These are phyloP conservation scores for Augiades crinisus DNA, from an alignment of 2,888 invertebrate genomes.

Conservation along the genomic window DNA sequence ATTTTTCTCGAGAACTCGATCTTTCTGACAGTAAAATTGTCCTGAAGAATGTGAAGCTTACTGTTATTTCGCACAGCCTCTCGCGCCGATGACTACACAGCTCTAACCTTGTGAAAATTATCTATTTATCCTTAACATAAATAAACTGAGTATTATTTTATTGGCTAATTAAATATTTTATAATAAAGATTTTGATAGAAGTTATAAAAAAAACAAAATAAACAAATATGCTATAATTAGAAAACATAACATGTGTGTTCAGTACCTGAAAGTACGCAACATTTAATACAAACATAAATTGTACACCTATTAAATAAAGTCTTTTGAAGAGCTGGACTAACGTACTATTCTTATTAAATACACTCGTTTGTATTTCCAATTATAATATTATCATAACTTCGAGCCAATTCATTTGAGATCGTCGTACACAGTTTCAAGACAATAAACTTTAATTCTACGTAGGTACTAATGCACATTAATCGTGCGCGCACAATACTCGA, in stretches of 20 bases:
- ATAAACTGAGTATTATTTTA: no score
- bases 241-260: no score
- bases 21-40: background rate
- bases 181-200: no score
- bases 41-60: background rate
- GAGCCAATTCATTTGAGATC: constrained; percentile 12
- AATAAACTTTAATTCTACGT: constrained; percentile 29
- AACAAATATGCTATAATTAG: no score
- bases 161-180: no score
- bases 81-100: background rate
- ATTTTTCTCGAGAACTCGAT: background rate
- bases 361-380: background rate
- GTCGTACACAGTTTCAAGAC: constrained; percentile 21
- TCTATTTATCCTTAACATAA: no score
- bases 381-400: background rate
- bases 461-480: constrained; percentile 30
- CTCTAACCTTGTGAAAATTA: background rate
- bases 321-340: no score
- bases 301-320: no score
- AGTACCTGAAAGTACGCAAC: no score
- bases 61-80: background rate
- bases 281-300: no score
- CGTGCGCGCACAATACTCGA: constrained; percentile 43
- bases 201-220: no score
- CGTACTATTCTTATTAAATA: no score